Evolutionary conservation across 1,140 invertebrate genomes (phyloP).

Genomic region (Hycleus phaleratus): DNA sequence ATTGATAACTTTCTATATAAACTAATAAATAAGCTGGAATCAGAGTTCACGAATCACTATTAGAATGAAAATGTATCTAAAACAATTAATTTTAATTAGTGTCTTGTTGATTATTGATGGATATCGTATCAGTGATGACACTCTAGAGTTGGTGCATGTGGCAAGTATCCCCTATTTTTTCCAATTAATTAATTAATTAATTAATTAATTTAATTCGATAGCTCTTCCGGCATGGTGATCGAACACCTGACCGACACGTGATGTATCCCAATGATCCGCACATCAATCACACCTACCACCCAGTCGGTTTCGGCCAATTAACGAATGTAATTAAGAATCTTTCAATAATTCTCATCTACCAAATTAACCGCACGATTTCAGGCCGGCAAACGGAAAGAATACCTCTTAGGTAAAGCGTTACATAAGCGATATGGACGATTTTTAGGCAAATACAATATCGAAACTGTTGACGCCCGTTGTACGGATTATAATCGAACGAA

Average conservation of each 20-base stretch:
- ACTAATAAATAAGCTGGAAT: too few relatives aligned
- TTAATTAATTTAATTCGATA: background rate
- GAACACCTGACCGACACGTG: slow-evolving; percentile 9
- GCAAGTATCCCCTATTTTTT: background rate
- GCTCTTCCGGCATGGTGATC: slow-evolving; percentile 18
- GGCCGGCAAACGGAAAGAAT: slow-evolving; percentile 43
- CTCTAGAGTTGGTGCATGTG: background rate
- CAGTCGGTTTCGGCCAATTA: slow-evolving; percentile 12
- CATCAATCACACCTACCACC: slow-evolving; percentile 9
- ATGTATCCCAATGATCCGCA: slow-evolving; percentile 10
- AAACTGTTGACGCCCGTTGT: slow-evolving; percentile 24
- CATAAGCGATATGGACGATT: slow-evolving; percentile 52
- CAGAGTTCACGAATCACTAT: too few relatives aligned
- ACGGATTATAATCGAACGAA: slow-evolving; percentile 47
- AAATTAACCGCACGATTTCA: background rate
- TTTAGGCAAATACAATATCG: slow-evolving; percentile 50
- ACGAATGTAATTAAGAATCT: slow-evolving; percentile 12
- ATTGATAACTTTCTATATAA: too few relatives aligned
- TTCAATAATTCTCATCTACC: background rate
- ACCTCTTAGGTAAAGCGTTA: slow-evolving; percentile 52
- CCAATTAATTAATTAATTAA: background rate
- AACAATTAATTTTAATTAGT: too few relatives aligned
- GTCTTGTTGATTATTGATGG: too few relatives aligned
- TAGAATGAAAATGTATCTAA: too few relatives aligned
- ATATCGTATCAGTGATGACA: too few relatives aligned